phyloP scores from a whole-genome alignment of 2,113 vertebrate genomes.

The Chaetura pelagica region DNA sequence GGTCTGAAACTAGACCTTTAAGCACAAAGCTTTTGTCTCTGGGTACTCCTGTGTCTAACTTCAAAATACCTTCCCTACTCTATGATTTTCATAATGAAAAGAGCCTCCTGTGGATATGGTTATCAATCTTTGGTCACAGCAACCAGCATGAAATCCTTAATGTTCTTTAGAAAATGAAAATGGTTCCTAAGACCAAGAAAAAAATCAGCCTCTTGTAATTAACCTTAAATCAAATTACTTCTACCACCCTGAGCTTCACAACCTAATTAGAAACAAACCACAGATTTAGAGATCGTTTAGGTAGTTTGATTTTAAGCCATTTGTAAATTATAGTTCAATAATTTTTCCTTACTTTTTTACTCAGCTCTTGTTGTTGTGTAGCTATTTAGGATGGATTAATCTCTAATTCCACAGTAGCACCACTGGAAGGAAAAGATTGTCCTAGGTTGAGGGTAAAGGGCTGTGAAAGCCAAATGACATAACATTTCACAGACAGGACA shows the following conservation, averaged over 20 bases:
- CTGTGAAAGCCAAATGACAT: background rate
- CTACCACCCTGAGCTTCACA: background rate
- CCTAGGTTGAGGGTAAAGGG: background rate
- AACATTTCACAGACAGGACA: background rate
- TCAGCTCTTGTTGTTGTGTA: background rate
- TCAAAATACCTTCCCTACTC: background rate
- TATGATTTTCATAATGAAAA: slow-evolving; percentile 9
- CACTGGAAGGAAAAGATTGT: background rate
- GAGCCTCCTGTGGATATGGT: background rate
- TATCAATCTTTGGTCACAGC: background rate
- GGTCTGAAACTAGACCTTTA: background rate
- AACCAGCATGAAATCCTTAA: slow-evolving; percentile 10
- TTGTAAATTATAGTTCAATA: background rate
- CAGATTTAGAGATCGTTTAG: background rate
- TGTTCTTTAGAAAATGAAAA: slow-evolving; percentile 22
- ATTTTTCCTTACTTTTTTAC: background rate
- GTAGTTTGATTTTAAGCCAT: background rate
- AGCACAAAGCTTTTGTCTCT: background rate
- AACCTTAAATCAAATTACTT: background rate
- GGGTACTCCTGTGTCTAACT: background rate
- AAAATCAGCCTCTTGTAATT: background rate
- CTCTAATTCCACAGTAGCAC: background rate
- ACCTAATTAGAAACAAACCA: background rate
- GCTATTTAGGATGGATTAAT: background rate
- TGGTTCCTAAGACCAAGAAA: background rate